A percentile compares a stretch with the other conserved stretches of the same genome.
phyloP scores from a whole-genome alignment of 2,113 vertebrate species.

The Chaenocephalus aceratus region DNA sequence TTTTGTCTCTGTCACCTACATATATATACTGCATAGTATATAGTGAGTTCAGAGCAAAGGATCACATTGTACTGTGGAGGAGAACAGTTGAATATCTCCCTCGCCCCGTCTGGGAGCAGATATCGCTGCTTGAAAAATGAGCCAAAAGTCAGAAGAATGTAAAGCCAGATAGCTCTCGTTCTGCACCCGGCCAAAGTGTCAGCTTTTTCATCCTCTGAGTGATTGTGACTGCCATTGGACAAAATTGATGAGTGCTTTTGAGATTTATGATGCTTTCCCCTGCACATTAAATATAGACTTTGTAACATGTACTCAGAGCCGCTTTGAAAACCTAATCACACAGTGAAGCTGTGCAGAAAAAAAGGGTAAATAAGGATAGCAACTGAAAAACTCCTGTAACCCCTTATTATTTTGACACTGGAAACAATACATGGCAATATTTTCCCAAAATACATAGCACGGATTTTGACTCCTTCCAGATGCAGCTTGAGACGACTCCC shows the following conservation, averaged over 20 bases:
- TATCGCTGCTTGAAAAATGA: slow-evolving; percentile 75
- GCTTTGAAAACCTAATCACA: slow-evolving; percentile 76
- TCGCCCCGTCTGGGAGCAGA: slow-evolving; percentile 56
- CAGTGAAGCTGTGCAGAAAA: slow-evolving; percentile 48
- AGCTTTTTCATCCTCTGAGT: slow-evolving; percentile 74
- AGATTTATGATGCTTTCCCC: slow-evolving; percentile 77
- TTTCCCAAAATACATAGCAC: background rate
- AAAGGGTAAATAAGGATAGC: slow-evolving; percentile 4
- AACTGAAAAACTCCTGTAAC: background rate
- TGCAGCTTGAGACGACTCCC: background rate
- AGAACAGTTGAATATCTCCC: slow-evolving; percentile 56
- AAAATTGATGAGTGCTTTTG: slow-evolving; percentile 79
- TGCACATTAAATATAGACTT: slow-evolving; percentile 81
- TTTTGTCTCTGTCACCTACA: slow-evolving; percentile 18
- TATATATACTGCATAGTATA: background rate
- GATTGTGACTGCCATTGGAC: slow-evolving; percentile 77
- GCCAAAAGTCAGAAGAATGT: slow-evolving; percentile 72
- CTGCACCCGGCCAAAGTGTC: slow-evolving; percentile 74
- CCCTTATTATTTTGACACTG: background rate
- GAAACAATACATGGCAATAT: slow-evolving; percentile 8
- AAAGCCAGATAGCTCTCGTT: slow-evolving; percentile 77
- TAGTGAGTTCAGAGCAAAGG: slow-evolving; percentile 27
- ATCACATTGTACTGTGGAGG: slow-evolving; percentile 23
- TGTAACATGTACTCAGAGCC: slow-evolving; percentile 66
- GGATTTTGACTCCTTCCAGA: slow-evolving; percentile 8